phyloP scores from a whole-genome alignment of 1,140 invertebrate species.

The Drosophila gunungcola region DNA sequence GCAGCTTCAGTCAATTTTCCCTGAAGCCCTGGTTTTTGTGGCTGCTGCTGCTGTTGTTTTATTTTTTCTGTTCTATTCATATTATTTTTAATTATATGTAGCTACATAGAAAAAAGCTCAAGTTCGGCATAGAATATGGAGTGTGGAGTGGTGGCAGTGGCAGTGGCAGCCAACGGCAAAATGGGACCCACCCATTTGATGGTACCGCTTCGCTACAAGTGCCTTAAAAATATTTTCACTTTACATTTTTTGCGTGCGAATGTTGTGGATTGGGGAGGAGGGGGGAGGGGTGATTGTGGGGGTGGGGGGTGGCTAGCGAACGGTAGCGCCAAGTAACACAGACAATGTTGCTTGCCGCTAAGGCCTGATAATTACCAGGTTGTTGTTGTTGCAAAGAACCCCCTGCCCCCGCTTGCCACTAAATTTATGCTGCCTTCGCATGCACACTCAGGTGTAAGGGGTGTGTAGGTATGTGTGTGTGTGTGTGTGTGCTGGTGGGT shows the following conservation, averaged over 20 bases:
- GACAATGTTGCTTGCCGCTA: conserved; percentile 77
- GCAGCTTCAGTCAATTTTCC: not conserved
- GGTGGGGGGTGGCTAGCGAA: conserved; percentile 5
- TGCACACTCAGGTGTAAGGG: conserved; percentile 41
- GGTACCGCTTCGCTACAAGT: conserved; percentile 34
- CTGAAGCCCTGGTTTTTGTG: conserved; percentile 15
- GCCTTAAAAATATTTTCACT: conserved; percentile 73
- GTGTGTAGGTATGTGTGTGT: conserved; percentile 6
- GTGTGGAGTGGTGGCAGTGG: not conserved
- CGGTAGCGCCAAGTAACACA: conserved; percentile 59
- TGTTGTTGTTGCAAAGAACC: conserved; percentile 51
- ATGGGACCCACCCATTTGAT: conserved; percentile 33
- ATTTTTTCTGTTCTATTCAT: conserved; percentile 33
- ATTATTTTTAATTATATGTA: conserved; percentile 67
- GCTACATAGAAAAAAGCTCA: conserved; percentile 64
- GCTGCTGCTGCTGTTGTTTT: conserved; percentile 7
- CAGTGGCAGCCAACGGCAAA: conserved; percentile 34
- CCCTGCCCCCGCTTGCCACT: conserved; percentile 1
- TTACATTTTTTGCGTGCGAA: conserved; percentile 78
- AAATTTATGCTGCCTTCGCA: conserved; percentile 79
- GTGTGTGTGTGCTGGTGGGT: conserved; percentile 10
- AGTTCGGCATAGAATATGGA: conserved; percentile 56
- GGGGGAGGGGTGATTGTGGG: not conserved
- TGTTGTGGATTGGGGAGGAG: conserved; percentile 27
- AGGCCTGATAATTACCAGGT: conserved; percentile 78